phyloP scores from a whole-genome alignment of 1,140 invertebrate species.

The Polypedilum vanderplanki region DNA sequence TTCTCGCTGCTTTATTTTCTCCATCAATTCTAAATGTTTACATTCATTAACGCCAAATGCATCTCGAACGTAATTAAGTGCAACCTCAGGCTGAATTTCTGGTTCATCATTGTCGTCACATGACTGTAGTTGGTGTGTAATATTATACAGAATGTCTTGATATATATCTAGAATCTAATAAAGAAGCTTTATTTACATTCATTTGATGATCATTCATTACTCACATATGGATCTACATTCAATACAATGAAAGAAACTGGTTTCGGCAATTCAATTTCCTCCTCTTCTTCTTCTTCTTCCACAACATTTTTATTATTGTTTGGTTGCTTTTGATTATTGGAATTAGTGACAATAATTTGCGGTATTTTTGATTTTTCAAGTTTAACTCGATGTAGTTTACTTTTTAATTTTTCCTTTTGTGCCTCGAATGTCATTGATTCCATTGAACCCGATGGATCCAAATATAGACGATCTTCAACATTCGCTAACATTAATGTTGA shows the following conservation, averaged over 20 bases:
- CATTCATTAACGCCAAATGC: slow-evolving; percentile 77
- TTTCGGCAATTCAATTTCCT: background rate
- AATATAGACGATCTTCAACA: background rate
- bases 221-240: slow-evolving; percentile 13
- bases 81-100: slow-evolving; percentile 55
- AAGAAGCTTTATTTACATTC: background rate
- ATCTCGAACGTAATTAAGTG: slow-evolving; percentile 78
- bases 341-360: background rate
- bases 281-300: background rate
- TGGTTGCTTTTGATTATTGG: too few species aligned
- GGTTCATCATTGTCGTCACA: slow-evolving; percentile 66
- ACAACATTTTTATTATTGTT: background rate
- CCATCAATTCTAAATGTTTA: slow-evolving; percentile 60
- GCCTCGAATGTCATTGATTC: background rate
- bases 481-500: background rate
- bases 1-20: slow-evolving; percentile 64
- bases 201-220: background rate
- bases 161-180: slow-evolving; percentile 84
- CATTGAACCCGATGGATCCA: background rate
- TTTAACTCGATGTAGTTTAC: background rate
- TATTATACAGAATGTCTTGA: slow-evolving; percentile 84
- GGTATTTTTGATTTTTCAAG: background rate
- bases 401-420: slow-evolving; percentile 3
- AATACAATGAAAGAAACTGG: background rate
- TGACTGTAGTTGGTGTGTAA: slow-evolving; percentile 65